Base-by-base conservation (phyloP, 2,113 vertebrate species). In the Callipepla californica region DNA sequence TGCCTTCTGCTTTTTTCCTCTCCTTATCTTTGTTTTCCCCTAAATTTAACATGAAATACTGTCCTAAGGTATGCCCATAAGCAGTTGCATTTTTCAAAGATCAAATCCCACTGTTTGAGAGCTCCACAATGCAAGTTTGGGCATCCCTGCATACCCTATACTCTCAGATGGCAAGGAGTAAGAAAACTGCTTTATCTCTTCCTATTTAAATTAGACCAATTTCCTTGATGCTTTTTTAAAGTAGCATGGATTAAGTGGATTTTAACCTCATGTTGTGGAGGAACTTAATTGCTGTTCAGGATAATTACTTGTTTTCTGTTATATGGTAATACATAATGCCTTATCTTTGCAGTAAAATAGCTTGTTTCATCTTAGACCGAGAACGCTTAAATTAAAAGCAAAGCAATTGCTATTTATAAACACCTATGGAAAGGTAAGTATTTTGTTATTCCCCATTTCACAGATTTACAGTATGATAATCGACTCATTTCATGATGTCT, bases 91-190 rank as follows among this genome's bases (percentile, higher is more conserved):
- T 36, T 83, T 78, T 50, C 13, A 55, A 32, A 94, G 20, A 21
- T 80, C 12, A 80, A 55, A 61, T 80, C 20, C 26, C 25, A 3
- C 38, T 63, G 6, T 78, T 62, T 77, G 12, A 57, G 45, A 63
- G 36, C 30, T 36, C 55, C 75, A 10, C 9, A 53, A 6, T 0
- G 0, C 0, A 1, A 42, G 22, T 48, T 4, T 36, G 8, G 12
- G 6, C 2, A 2, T 47, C 73, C 32, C 36, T 36, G 15, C 45
- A 14, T 87, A 16, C 17, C 19, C 40, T 73, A 0, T 47, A 10
- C n/a, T 28, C 45, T 7, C 42, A 0, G 0, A 25, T 13, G 77
- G 22, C 40, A 57, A 66, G 17, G 42, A 73, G 6, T 40, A 77
- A 62, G 59, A 83, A 82, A 87, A 77, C 9, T n/a, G 13, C 18